Percentiles rank a stretch among this genome's conserved stretches.
These are phyloP conservation scores for Tachycineta bicolor DNA, from an alignment of 2,113 vertebrate genomes.

Conservation along the genomic window DNA sequence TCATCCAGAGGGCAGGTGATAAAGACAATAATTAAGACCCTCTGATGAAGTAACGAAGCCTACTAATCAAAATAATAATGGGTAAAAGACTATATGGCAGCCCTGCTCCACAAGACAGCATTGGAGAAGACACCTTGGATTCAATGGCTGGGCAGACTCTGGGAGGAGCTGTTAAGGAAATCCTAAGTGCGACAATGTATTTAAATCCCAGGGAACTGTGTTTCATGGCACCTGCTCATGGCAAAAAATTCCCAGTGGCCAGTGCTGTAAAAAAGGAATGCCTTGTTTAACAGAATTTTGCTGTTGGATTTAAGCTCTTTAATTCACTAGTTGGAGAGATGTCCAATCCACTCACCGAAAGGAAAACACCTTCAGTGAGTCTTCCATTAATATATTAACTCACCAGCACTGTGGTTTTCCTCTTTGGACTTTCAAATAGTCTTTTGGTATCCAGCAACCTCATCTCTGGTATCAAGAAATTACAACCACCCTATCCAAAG, in stretches of 20 bases:
- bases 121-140: no score
- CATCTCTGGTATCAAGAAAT: neutral
- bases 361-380: neutral
- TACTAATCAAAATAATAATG: neutral
- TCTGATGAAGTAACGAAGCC: neutral
- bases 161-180: neutral
- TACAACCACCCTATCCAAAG: neutral
- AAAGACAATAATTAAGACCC: neutral
- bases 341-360: neutral
- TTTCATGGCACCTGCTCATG: neutral
- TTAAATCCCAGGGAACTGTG: neutral
- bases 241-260: neutral
- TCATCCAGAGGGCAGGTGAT: neutral
- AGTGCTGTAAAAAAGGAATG: neutral
- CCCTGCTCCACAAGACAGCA: neutral
- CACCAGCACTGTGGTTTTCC: neutral
- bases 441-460: neutral
- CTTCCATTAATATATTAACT: neutral
- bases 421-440: neutral
- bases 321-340: neutral
- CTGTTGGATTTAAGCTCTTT: neutral
- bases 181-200: neutral
- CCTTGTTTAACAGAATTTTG: neutral
- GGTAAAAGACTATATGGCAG: neutral
- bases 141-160: neutral